Evolutionary conservation across 1,140 invertebrate genomes (phyloP), one percentile per base, ranked within the genome.

Genomic region (Oncopeltus fasciatus): DNA sequence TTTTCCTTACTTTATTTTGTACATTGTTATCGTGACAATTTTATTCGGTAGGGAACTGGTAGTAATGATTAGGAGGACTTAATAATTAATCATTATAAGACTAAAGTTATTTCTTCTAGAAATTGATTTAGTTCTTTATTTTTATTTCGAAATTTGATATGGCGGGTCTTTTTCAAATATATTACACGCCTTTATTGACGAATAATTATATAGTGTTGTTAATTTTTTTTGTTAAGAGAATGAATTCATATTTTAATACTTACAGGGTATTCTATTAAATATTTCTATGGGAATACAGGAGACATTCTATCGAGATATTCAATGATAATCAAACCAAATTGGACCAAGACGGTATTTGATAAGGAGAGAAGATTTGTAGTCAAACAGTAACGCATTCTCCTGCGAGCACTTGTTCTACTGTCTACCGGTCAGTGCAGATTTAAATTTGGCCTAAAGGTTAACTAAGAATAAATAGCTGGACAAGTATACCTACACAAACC

Each of bases 181-280:
- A 38, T 38, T 8, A 38, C 14, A 38, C 5, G 31, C 31, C 31
- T 38, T 33, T 51, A 59, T 18, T 49, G 20, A 49, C 4, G n/a
- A 27, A 21, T 9, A 58, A 33, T 46, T 27, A 33, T 58, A 63
- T 46, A 59, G 26, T 14, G 62, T 64, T 61, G 59, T 61, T 61
- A 47, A 60, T 53, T 60, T 38, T 44, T 53, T 64, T 60, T 61
- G 59, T 64, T 64, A 43, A 64, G 43, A 59, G 20, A 61, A 61
- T 61, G 59, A 64, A 60, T 57, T 62, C 26, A 64, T 66, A 64
- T 66, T 66, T 66, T 62, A 61, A 64, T 66, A 64, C 53, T 66
- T 56, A 66, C 65, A 66, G 65, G 65, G 65, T 66, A 66, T 66
- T 61, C 65, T 64, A 61, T 66, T 57, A 60, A 62, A 57, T 29